Base-by-base conservation (phyloP, 2,888 invertebrate species). In the Cryptus armator region DNA sequence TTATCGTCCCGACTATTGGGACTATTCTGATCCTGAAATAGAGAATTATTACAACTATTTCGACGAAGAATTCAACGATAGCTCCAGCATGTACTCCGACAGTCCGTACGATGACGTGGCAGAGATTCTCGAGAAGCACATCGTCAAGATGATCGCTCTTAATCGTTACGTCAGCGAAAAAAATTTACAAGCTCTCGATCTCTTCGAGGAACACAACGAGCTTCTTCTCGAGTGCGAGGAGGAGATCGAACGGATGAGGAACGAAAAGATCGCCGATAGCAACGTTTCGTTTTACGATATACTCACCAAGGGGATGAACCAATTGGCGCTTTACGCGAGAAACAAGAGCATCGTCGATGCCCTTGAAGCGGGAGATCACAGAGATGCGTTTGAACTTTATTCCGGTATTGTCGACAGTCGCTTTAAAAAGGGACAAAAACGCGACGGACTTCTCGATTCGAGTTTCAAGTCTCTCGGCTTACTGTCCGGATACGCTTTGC, bases 271-370 rank as follows among this genome's bases (percentile, higher is more conserved):
- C 9, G 51, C 51, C 32, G 37, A 16, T 3, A 70, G 51, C 32
- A 53, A 51, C n/a, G n/a, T 70, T 1, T 51, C 70, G 16, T 70
- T 51, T n/a, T 32, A 70, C 29, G 51, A 70, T 16, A 6, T 70
- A n/a, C 51, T 51, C 32, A 70, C 32, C 14, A 51, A 37, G 3
- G n/a, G 51, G 3, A 48, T 32, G 29, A 32, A 51, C 32, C 70
- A 32, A 51, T 32, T 70, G 3, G n/a, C 32, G 9, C 10, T 32
- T 9, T 70, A 70, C 10, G 48, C 51, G 2, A 32, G 4, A 70
- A 70, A 70, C 14, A 10, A 51, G 16, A 32, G n/a, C 29, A 32
- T 70, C 14, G 70, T n/a, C n/a, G 16, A 9, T 32, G 32, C 51
- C 32, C 7, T 51, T 1, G 48, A 32, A 0, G 14, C 32, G 10